Percentiles rank a stretch among this genome's conserved stretches.
Evolutionary conservation across 2,888 invertebrate species (phyloP).

Genomic region (Carpatolechia fugitivella): DNA sequence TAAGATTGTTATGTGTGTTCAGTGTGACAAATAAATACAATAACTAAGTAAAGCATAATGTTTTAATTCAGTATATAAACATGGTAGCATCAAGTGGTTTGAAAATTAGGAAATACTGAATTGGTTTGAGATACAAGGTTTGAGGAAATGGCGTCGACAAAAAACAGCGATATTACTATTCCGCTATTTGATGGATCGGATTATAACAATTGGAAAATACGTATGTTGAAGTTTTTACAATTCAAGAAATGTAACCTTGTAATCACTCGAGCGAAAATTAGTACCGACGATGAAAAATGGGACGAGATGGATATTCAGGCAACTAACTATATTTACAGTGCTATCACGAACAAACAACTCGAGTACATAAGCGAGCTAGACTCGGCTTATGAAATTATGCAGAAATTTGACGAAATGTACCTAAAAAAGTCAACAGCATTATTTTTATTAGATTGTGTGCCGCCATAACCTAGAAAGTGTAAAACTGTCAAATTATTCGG

Average conservation of each 20-base stretch:
- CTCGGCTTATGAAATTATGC: conserved; percentile 20
- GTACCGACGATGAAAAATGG: conserved; percentile 16
- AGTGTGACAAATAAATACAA: no score
- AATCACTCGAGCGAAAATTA: conserved; percentile 14
- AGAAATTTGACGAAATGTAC: conserved; percentile 29
- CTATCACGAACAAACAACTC: conserved; percentile 26
- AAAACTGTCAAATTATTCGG: conserved; percentile 25
- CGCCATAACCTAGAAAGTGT: conserved; percentile 25
- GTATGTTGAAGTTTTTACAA: conserved; percentile 26
- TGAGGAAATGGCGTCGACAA: background rate
- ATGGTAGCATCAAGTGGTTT: no score
- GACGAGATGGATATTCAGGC: conserved; percentile 24
- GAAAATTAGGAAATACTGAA: no score
- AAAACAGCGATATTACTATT: conserved; percentile 20
- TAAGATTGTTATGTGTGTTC: no score
- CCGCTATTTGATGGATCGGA: conserved; percentile 23
- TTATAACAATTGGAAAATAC: conserved; percentile 27
- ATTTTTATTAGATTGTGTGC: conserved; percentile 31
- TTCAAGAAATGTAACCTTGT: conserved; percentile 27
- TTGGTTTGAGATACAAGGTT: no score
- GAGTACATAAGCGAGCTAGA: conserved; percentile 25
- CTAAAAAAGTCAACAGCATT: conserved; percentile 26
- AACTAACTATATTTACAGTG: conserved; percentile 27
- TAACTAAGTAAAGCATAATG: no score
- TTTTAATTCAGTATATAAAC: no score